phyloP scores from a whole-genome alignment of 2,797 vertebrate species.

The Sarcoramphus papa region DNA sequence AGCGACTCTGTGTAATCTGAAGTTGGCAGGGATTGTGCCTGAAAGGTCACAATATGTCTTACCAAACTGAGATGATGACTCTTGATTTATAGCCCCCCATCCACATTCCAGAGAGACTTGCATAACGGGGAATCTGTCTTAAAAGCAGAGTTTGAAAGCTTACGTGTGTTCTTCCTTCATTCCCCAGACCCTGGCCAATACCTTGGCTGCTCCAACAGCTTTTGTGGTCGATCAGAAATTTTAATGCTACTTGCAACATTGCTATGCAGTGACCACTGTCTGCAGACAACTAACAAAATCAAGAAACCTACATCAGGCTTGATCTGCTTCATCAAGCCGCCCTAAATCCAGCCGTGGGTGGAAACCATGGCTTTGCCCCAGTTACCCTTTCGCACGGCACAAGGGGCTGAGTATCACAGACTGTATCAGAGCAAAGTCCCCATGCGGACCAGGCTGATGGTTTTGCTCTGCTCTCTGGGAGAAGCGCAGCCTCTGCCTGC shows the following conservation, averaged over 20 bases:
- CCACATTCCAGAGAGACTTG: not conserved
- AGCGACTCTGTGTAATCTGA: not conserved
- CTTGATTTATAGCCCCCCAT: not conserved
- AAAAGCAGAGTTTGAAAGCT: not conserved
- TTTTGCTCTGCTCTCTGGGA: not conserved
- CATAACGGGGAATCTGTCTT: not conserved
- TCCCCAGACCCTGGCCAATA: not conserved
- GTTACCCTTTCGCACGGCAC: accelerated
- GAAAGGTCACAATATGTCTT: not conserved
- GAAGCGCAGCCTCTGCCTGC: not conserved
- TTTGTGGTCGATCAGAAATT: not conserved
- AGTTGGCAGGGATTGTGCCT: not conserved
- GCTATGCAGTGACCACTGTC: not conserved
- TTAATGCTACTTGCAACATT: not conserved
- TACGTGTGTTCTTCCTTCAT: not conserved
- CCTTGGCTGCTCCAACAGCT: not conserved
- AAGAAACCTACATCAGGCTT: not conserved
- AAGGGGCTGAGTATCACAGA: not conserved
- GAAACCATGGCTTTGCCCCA: not conserved
- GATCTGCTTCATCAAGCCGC: not conserved
- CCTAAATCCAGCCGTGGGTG: not conserved
- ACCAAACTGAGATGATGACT: not conserved
- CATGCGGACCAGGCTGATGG: not conserved
- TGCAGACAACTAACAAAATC: not conserved
- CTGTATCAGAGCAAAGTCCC: not conserved